Evolutionary conservation across 1,140 invertebrate species (phyloP).

Genomic region (Macrobrachium nipponense): DNA sequence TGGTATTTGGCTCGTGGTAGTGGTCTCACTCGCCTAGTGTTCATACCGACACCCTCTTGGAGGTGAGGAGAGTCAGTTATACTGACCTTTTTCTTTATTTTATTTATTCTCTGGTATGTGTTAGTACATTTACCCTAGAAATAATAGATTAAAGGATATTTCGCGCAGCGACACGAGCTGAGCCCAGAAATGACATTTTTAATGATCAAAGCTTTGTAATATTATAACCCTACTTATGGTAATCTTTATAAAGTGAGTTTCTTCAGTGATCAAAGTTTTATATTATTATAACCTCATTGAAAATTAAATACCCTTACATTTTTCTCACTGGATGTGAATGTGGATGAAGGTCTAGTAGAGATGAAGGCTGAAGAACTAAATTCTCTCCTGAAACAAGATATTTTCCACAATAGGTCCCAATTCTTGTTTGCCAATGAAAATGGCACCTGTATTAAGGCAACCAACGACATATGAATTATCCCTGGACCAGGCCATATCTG

Average conservation of each 20-base stretch:
- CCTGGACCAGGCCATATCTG: constrained; percentile 25
- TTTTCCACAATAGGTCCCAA: constrained; percentile 29
- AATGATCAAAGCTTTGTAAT: too few relatives aligned
- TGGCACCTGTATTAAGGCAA: constrained; percentile 19
- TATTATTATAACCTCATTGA: background rate
- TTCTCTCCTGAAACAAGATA: constrained; percentile 27
- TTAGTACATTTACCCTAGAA: too few relatives aligned
- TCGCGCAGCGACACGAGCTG: too few relatives aligned
- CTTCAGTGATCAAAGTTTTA: background rate
- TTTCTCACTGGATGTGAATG: background rate
- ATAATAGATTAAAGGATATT: too few relatives aligned
- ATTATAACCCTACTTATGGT: too few relatives aligned
- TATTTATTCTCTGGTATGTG: too few relatives aligned
- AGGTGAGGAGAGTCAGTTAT: too few relatives aligned
- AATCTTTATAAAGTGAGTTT: background rate
- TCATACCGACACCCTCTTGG: too few relatives aligned
- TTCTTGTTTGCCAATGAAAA: constrained; percentile 35
- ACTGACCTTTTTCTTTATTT: too few relatives aligned
- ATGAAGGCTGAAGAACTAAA: constrained; percentile 24
- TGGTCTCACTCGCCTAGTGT: too few relatives aligned
- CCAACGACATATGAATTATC: constrained; percentile 38
- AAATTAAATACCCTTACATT: constrained; percentile 9
- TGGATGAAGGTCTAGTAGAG: constrained; percentile 18
- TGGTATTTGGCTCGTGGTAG: too few relatives aligned
- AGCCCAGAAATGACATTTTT: too few relatives aligned